Conservation (phyloP, 2,888 invertebrate genomes). For the Gerris lacustris region DNA sequence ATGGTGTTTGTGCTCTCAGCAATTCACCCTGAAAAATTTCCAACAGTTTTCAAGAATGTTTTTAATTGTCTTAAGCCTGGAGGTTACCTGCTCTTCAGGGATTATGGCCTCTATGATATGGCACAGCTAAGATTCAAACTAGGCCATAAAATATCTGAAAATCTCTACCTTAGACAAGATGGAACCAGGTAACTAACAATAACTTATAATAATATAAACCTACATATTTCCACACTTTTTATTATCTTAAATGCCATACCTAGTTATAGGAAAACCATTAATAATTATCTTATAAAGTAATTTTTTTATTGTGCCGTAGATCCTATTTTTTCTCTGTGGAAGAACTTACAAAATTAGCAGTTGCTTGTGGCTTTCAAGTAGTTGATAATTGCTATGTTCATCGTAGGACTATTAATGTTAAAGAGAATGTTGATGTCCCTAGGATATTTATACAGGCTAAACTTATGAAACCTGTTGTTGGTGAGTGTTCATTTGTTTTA, state of each 20-base stretch:
- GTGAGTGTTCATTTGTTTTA: background rate
- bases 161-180: constrained; percentile 92
- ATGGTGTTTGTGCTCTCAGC: constrained; percentile 92
- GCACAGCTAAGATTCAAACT: constrained; percentile 87
- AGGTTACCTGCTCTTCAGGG: constrained; percentile 74
- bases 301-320: constrained; percentile 38
- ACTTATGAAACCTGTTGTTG: constrained; percentile 44
- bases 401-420: constrained; percentile 78
- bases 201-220: background rate
- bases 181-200: constrained; percentile 58
- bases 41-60: constrained; percentile 50
- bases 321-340: constrained; percentile 70
- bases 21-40: constrained; percentile 75
- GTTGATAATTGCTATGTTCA: constrained; percentile 64
- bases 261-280: too few relatives aligned
- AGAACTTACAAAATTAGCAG: constrained; percentile 53
- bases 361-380: constrained; percentile 55
- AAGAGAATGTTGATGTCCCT: constrained; percentile 81
- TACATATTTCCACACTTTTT: background rate
- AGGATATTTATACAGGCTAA: constrained; percentile 88
- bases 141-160: constrained; percentile 81
- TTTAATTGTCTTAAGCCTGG: constrained; percentile 54
- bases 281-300: too few relatives aligned
- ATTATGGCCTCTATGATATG: constrained; percentile 93
- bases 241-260: background rate